phyloP scores from a whole-genome alignment of 2,797 vertebrate genomes.

The Anabas testudineus region DNA sequence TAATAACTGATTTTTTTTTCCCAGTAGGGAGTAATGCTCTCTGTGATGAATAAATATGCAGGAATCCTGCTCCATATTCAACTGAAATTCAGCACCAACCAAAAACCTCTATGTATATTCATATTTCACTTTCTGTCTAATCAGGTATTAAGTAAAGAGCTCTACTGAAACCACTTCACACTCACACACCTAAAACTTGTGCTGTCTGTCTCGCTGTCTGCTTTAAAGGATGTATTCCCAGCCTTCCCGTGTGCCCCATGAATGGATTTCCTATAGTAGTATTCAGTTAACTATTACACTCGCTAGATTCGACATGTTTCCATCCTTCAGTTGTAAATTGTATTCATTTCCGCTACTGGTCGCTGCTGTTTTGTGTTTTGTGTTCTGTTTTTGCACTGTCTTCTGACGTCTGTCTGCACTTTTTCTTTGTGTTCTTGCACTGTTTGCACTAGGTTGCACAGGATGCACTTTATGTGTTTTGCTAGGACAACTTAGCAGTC shows the following conservation, averaged over 20 bases:
- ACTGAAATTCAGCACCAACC: background rate
- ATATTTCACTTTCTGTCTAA: conserved; percentile 24
- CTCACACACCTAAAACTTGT: conserved; percentile 8
- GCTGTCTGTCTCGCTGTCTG: conserved; percentile 1
- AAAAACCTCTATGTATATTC: background rate
- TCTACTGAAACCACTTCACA: conserved; percentile 25
- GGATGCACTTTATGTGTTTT: too few species aligned
- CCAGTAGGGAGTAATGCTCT: background rate
- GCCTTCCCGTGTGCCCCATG: background rate
- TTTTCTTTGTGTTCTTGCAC: too few species aligned
- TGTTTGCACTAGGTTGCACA: too few species aligned
- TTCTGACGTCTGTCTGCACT: too few species aligned
- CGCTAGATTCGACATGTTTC: too few species aligned
- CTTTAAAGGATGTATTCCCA: background rate
- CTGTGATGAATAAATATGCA: background rate
- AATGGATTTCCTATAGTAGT: too few species aligned
- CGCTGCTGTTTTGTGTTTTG: too few species aligned
- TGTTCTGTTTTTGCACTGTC: too few species aligned
- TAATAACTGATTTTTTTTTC: background rate
- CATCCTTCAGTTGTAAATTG: too few species aligned
- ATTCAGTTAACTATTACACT: too few species aligned
- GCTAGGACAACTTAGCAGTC: too few species aligned
- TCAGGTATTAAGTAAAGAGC: conserved; percentile 5
- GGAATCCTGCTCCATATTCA: background rate
- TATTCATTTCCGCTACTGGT: too few species aligned